These are phyloP conservation scores for Eutrigla gurnardus DNA, from an alignment of 2,797 vertebrate species.

Conservation along the genomic window DNA sequence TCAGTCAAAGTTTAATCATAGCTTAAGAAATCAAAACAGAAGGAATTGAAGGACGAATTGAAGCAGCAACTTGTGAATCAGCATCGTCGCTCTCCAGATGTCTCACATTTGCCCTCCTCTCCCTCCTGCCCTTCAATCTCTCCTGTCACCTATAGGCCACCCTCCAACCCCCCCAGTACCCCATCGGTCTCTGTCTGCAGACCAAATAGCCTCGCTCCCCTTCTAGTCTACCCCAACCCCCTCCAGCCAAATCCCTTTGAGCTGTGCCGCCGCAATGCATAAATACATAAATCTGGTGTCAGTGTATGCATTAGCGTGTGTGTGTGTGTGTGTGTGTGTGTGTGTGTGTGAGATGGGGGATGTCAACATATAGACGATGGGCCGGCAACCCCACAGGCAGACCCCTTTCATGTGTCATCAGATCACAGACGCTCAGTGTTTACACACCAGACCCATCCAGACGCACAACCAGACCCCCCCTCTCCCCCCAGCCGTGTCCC, in stretches of 20 bases:
- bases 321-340: slow-evolving; percentile 30
- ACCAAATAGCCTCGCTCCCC: slow-evolving; percentile 45
- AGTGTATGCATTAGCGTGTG: slow-evolving; percentile 41
- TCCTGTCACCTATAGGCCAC: slow-evolving; percentile 64
- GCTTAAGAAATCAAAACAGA: slow-evolving; percentile 58
- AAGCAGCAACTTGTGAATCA: slow-evolving; percentile 48
- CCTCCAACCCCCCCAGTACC: slow-evolving; percentile 35
- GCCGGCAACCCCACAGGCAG: slow-evolving; percentile 64
- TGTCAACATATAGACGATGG: slow-evolving; percentile 66
- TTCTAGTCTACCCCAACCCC: slow-evolving; percentile 44
- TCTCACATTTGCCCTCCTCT: slow-evolving; percentile 37
- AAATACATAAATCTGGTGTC: slow-evolving; percentile 82
- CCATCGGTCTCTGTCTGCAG: slow-evolving; percentile 71
- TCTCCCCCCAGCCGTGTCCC: slow-evolving; percentile 30
- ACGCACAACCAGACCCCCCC: slow-evolving; percentile 45
- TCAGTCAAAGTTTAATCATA: slow-evolving; percentile 37
- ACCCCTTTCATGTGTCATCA: slow-evolving; percentile 79
- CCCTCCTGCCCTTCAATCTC: slow-evolving; percentile 59
- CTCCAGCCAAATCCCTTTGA: slow-evolving; percentile 72
- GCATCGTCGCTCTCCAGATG: slow-evolving; percentile 73
- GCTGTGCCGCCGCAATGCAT: slow-evolving; percentile 73
- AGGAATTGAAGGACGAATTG: slow-evolving; percentile 14
- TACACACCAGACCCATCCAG: slow-evolving; percentile 70
- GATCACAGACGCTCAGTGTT: slow-evolving; percentile 79
- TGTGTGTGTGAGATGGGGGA: slow-evolving; percentile 38